phyloP scores from a whole-genome alignment of 1,140 invertebrate genomes.

The Brachystomella parvula region DNA sequence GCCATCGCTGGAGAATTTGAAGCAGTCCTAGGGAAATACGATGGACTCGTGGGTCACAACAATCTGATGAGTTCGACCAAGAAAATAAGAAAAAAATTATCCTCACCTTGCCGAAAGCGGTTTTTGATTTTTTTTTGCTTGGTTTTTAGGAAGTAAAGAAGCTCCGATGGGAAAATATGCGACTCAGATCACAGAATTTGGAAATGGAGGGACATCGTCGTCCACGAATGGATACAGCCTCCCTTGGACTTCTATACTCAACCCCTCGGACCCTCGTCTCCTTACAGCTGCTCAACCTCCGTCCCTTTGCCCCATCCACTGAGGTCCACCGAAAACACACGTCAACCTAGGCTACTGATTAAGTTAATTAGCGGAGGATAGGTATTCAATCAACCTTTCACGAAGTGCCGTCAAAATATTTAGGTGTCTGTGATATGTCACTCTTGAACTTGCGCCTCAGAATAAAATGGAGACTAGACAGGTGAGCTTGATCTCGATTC shows the following conservation, averaged over 20 bases:
- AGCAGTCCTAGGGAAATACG: not conserved
- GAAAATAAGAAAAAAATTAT: not conserved
- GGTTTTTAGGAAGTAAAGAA: not conserved
- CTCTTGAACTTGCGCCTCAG: too few relatives aligned
- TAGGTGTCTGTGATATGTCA: too few relatives aligned
- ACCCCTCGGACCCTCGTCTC: too few relatives aligned
- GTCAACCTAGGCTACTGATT: too few relatives aligned
- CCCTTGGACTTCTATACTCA: too few relatives aligned
- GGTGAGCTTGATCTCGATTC: too few relatives aligned
- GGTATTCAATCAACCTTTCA: too few relatives aligned
- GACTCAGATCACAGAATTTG: not conserved
- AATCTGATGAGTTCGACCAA: not conserved
- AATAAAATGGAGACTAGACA: too few relatives aligned
- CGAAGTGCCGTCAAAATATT: too few relatives aligned
- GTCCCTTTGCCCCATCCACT: not conserved
- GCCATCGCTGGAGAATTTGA: not conserved
- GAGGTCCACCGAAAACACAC: too few relatives aligned
- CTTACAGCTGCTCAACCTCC: not conserved
- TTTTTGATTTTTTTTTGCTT: not conserved
- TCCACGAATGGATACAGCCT: not conserved
- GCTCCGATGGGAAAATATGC: not conserved
- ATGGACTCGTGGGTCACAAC: not conserved
- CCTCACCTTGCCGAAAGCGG: not conserved
- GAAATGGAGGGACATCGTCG: not conserved
- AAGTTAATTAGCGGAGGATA: too few relatives aligned